These are phyloP conservation scores for Chelon labrosus DNA, from an alignment of 2,797 vertebrate species.

Conservation along the genomic window DNA sequence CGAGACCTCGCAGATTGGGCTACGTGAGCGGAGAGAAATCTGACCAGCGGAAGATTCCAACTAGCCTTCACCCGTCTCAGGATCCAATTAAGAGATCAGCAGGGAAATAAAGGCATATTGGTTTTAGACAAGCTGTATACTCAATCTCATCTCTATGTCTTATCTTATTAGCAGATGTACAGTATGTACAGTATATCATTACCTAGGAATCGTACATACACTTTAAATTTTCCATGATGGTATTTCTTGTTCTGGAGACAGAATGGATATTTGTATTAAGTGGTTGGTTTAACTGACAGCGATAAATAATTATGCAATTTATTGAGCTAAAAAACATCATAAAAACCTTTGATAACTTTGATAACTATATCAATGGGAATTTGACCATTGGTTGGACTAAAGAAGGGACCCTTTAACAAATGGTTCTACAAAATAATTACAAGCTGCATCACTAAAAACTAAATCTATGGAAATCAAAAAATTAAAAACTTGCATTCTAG, in stretches of 20 bases:
- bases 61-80: conserved; percentile 40
- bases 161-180: neutral
- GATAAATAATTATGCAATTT: no score
- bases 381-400: no score
- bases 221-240: neutral
- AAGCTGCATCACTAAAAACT: no score
- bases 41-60: conserved; percentile 56
- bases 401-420: no score
- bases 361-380: no score
- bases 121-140: conserved; percentile 16
- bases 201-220: neutral
- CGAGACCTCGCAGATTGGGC: conserved; percentile 36
- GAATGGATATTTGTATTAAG: no score
- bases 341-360: no score
- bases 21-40: conserved; percentile 12
- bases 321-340: no score
- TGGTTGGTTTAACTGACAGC: no score
- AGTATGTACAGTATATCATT: neutral
- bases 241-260: neutral
- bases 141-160: neutral
- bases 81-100: conserved; percentile 64
- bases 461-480: no score
- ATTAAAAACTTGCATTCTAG: no score
- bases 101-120: conserved; percentile 15
- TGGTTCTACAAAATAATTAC: no score